phyloP scores from a whole-genome alignment of 2,888 invertebrate genomes.

The Antheraea yamamai region DNA sequence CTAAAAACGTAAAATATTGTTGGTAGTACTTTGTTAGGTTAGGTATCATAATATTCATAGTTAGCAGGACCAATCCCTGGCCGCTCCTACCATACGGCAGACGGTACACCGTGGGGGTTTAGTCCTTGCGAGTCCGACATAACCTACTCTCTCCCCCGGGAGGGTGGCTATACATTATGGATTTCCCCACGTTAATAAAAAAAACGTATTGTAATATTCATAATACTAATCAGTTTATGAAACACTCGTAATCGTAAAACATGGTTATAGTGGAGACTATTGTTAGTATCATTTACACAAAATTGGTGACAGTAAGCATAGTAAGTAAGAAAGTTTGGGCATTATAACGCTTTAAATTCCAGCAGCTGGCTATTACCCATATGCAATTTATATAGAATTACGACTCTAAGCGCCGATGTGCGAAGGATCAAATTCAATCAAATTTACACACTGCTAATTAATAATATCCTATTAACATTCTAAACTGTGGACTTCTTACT shows the following conservation, averaged over 20 bases:
- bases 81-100: no score
- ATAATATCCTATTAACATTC: neutral
- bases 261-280: neutral
- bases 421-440: neutral
- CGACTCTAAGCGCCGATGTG: neutral
- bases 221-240: neutral
- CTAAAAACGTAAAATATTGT: conserved; percentile 41
- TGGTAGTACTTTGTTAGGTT: neutral
- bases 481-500: neutral
- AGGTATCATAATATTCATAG: neutral
- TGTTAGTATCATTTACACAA: neutral
- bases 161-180: no score
- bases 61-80: no score
- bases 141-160: no score
- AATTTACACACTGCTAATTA: neutral
- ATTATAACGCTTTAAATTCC: neutral
- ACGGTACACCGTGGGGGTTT: no score
- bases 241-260: neutral
- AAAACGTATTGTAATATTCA: no score
- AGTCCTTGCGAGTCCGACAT: no score
- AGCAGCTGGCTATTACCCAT: neutral
- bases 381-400: neutral
- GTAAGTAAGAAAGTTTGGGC: neutral
- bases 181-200: no score
- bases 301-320: neutral